Base-by-base conservation (phyloP, 2,888 invertebrate species). In the Diadegma fenestrale region DNA sequence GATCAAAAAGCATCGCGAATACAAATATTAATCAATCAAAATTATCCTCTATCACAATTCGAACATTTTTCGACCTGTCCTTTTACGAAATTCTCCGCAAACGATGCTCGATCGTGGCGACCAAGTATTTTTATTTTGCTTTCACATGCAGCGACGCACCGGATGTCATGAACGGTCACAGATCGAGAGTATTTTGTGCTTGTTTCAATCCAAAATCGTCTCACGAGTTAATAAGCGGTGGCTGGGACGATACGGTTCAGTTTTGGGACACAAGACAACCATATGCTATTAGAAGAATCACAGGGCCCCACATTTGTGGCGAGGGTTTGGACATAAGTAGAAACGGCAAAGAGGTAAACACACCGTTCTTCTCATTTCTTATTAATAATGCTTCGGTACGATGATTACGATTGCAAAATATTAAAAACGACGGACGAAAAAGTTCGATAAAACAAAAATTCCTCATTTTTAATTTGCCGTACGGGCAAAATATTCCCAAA, bases 201-300 rank as follows among this genome's bases (percentile, higher is more conserved):
- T 95, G 95, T 63, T 96, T 96, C 90, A 95, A 96, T 90, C 96
- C 96, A 0, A 94, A 94, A 89, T 95, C 96, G 14, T 94, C 95
- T 78, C 95, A 96, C 90, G 96, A 96, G 92, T 91, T 97, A 83
- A 94, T 96, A 86, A 96, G 96, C 1, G 96, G 96, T 0, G 96
- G 96, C 10, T 96, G 96, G 96, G 96, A 96, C 88, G 94, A 96
- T 89, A 94, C 95, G 0, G 94, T 97, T 1, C 95, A 96, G 89
- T 96, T 96, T 90, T 96, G 96, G 96, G 96, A 96, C 91, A 95
- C 95, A 69, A 94, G 96, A 81, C 95, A 96, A 89, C 96, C 96
- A 0, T 95, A 95, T 88, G 95, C 96, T 0, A 94, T 95, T 0
- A 94, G 95, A 54, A 94, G 95, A 88, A 95, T 96, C 86, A 92